Conservation (phyloP, 2,797 vertebrate genomes). For the Corythornis leucogaster region DNA sequence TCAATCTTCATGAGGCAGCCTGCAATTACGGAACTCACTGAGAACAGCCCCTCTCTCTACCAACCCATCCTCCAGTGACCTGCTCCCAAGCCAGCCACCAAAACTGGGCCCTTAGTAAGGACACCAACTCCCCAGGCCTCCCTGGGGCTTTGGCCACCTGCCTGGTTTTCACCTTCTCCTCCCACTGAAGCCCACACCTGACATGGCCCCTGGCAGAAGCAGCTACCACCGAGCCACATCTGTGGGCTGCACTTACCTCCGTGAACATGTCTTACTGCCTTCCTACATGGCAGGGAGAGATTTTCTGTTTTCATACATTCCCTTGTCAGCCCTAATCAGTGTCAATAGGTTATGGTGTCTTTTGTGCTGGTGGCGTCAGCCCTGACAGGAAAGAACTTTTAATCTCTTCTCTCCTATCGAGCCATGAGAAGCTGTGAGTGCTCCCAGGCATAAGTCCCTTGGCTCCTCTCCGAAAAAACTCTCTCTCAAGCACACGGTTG, state of each 20-base stretch:
- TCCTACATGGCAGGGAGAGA: slow-evolving; percentile 75
- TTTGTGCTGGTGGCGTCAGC: slow-evolving; percentile 56
- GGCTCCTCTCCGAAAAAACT: slow-evolving; percentile 82
- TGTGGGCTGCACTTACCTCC: slow-evolving; percentile 74
- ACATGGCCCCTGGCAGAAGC: neutral
- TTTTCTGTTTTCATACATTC: slow-evolving; percentile 72
- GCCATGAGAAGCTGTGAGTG: slow-evolving; percentile 70
- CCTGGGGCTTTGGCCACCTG: neutral
- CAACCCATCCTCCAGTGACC: neutral
- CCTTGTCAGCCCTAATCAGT: slow-evolving; percentile 73
- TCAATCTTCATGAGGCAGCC: neutral
- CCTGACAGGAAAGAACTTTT: slow-evolving; percentile 76
- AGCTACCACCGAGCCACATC: neutral
- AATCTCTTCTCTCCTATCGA: slow-evolving; percentile 71
- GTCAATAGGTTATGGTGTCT: slow-evolving; percentile 66
- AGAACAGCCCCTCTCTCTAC: neutral
- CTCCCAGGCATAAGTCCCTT: slow-evolving; percentile 82
- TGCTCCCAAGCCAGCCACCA: neutral
- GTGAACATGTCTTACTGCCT: slow-evolving; percentile 76
- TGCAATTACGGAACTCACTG: neutral
- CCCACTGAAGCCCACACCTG: neutral
- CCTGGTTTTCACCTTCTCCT: neutral
- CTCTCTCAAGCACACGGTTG: slow-evolving; percentile 80
- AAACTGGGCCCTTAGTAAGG: neutral
- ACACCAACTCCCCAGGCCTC: neutral